These are phyloP conservation scores for Uria lomvia DNA, from an alignment of 2,113 vertebrate species.

Conservation along the genomic window DNA sequence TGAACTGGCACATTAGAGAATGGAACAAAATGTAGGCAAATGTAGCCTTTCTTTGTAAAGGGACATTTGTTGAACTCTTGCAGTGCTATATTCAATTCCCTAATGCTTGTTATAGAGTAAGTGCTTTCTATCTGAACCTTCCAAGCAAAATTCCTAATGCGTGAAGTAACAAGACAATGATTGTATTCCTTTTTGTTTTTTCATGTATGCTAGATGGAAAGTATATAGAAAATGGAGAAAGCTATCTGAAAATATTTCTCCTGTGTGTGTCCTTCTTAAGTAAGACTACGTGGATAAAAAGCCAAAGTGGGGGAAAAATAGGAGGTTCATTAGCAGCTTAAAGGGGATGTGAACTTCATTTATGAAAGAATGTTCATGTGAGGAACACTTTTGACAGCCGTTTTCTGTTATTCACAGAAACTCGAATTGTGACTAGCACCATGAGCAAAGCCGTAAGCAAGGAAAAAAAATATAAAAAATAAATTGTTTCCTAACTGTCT, in stretches of 20 bases:
- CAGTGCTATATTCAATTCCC: neutral
- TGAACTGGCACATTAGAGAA: neutral
- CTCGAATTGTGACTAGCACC: neutral
- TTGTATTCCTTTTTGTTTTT: neutral
- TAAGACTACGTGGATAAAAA: neutral
- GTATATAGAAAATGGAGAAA: neutral
- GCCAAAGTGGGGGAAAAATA: rapidly evolving
- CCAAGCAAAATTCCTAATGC: conserved; percentile 6
- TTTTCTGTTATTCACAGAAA: neutral
- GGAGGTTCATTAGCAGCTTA: neutral
- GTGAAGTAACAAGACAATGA: neutral
- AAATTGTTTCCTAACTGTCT: neutral
- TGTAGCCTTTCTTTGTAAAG: neutral
- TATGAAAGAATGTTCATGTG: neutral
- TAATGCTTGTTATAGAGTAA: neutral
- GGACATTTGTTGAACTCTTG: neutral
- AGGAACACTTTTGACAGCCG: neutral
- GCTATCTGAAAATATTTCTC: neutral
- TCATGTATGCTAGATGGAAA: neutral
- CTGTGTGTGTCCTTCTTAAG: neutral
- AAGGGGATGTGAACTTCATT: neutral
- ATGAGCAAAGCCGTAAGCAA: neutral
- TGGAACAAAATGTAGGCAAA: conserved; percentile 15
- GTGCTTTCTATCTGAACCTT: neutral
- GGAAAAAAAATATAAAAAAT: neutral